Evolutionary conservation across 1,140 invertebrate genomes (phyloP).

Genomic region (Panagrolaimus sp.): DNA sequence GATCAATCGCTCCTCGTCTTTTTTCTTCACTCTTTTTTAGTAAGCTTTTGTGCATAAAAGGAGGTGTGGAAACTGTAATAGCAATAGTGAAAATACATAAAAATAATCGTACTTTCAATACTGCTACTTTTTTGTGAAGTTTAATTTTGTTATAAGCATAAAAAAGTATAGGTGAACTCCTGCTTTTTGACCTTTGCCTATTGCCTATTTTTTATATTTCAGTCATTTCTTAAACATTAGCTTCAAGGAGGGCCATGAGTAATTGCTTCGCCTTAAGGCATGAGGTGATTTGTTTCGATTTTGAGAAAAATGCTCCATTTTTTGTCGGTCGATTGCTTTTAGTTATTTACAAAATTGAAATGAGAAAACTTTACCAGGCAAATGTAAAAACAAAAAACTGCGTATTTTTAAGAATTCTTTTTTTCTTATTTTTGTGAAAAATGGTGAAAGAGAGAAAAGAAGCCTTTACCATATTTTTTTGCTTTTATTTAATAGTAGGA

Average conservation of each 20-base stretch:
- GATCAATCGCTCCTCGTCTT: too few relatives aligned
- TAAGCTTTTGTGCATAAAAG: too few relatives aligned
- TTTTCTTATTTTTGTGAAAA: too few relatives aligned
- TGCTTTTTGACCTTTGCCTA: neutral
- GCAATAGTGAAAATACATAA: too few relatives aligned
- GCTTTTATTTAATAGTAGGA: too few relatives aligned
- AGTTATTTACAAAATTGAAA: slow-evolving; percentile 1
- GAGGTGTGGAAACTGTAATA: too few relatives aligned
- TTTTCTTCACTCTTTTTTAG: too few relatives aligned
- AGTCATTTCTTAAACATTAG: slow-evolving; percentile 8
- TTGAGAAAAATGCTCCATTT: neutral
- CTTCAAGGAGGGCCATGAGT: neutral
- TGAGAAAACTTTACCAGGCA: slow-evolving; percentile 5
- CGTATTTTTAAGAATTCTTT: too few relatives aligned
- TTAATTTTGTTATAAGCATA: too few relatives aligned
- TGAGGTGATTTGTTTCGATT: slow-evolving; percentile 15
- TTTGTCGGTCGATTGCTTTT: slow-evolving; percentile 4
- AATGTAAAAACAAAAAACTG: too few relatives aligned
- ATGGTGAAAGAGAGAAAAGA: neutral
- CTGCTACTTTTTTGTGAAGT: too few relatives aligned
- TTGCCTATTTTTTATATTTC: neutral
- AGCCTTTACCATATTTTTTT: too few relatives aligned
- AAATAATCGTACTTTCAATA: neutral
- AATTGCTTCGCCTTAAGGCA: slow-evolving; percentile 12
- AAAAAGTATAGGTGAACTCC: neutral